These are phyloP conservation scores for Lepidocyrtinus sp. DNA, from an alignment of 2,888 invertebrate genomes.

Conservation along the genomic window DNA sequence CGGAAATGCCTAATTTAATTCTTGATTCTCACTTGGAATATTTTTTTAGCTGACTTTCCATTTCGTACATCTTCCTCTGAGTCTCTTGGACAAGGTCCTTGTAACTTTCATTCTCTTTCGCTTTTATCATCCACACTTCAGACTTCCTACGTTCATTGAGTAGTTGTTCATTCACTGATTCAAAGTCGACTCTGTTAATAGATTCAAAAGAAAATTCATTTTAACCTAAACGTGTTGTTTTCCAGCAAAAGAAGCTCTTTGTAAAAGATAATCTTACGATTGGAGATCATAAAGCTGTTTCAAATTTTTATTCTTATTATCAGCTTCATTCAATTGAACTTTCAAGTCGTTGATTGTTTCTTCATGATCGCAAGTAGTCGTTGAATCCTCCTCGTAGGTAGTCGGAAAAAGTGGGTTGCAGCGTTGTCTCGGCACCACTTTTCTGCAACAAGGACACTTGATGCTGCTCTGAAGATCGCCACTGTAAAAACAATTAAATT, in stretches of 20 bases:
- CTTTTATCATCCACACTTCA: conserved; percentile 53
- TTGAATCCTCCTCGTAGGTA: conserved; percentile 53
- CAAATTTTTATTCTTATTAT: conserved; percentile 28
- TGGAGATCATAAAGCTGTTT: not conserved
- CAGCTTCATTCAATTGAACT: not conserved
- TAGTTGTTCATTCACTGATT: conserved; percentile 3
- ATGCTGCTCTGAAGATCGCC: conserved; percentile 49
- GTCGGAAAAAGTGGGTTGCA: conserved; percentile 55
- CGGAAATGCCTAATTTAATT: not conserved
- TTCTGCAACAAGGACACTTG: conserved; percentile 62
- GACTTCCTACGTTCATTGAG: conserved; percentile 32
- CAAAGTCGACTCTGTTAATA: conserved; percentile 30
- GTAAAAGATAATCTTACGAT: not conserved
- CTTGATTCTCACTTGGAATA: conserved; percentile 31
- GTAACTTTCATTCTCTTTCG: conserved; percentile 62
- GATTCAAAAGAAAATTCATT: not conserved
- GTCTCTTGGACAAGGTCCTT: conserved; percentile 37
- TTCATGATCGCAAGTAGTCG: conserved; percentile 44
- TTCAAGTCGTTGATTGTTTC: conserved; percentile 27
- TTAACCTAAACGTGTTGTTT: not conserved
- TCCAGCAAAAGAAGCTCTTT: not conserved
- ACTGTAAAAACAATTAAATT: conserved; percentile 28
- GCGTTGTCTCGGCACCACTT: conserved; percentile 43
- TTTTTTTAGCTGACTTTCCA: conserved; percentile 37
- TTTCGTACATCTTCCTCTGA: conserved; percentile 8